Base-by-base conservation (phyloP, 1,140 invertebrate species). In the Neodiprion fabricii region DNA sequence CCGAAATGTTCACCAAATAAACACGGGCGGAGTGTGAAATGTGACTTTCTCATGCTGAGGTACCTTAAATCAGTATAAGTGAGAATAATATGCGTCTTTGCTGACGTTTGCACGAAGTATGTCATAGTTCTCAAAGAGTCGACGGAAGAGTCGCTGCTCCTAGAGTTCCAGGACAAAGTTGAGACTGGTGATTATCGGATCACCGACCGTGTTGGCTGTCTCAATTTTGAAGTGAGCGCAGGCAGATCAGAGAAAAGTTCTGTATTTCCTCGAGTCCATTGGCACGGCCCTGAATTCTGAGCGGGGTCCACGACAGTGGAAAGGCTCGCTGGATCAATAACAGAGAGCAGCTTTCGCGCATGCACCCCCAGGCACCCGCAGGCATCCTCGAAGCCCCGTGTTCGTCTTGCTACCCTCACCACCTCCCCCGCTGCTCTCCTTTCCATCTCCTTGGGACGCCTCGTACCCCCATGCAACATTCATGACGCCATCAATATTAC, bases 401-500 rank as follows among this genome's bases (percentile, higher is more conserved):
- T 70, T 73, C 67, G 71, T 72, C 74, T 74, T 69, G 67, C 70
- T 49, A 71, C 77, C 74, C 69, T 67, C 66, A 10, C 70, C 65
- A 65, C 40, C 70, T 77, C 77, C 76, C 76, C 76, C 66, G 71
- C 77, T 74, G 72, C 73, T 75, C 50, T 66, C 72, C 75, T 75
- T 70, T 72, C 71, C 67, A 65, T 77, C 74, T 72, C 66, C 70
- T 76, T 82, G 76, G 71, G 76, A 79, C 79, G 69, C 73, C 79
- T 76, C 76, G 74, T 79, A 77, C 84, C 80, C 80, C 83, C 79
- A 85, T 86, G 83, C 85, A 88, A 85, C 85, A 87, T 87, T 88
- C 84, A 88, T 87, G 85, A 80, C 81, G 82, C 81, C 84, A 87
- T 87, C 83, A 87, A 86, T 86, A 87, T 88, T 88, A 87, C 86